Conservation (phyloP, 2,113 vertebrate genomes). For the Terrapene triunguis region DNA sequence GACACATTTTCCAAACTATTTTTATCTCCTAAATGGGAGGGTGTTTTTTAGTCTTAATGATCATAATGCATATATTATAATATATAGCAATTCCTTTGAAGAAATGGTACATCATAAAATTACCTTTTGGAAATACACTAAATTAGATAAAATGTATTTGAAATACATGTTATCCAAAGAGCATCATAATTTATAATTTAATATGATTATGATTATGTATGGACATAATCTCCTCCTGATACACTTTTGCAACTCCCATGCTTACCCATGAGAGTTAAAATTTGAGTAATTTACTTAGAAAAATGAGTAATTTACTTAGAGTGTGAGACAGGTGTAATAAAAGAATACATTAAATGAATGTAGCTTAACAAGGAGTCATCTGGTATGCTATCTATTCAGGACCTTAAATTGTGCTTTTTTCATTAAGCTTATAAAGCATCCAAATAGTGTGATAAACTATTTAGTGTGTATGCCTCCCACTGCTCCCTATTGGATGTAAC, state of each 20-base stretch:
- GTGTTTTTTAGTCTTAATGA: neutral
- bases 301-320: neutral
- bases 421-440: neutral
- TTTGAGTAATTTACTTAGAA: neutral
- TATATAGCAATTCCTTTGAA: accelerated
- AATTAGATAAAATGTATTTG: neutral
- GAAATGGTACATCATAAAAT: neutral
- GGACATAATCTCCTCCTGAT: neutral
- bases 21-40: neutral
- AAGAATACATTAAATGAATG: neutral
- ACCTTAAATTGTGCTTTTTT: neutral
- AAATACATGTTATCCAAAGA: neutral
- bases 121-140: neutral
- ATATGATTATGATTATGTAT: neutral
- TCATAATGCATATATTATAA: no score
- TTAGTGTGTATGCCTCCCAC: accelerated
- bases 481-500: neutral
- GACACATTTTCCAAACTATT: neutral
- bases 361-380: neutral
- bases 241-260: neutral
- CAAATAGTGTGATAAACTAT: accelerated
- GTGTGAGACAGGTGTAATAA: neutral
- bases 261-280: accelerated
- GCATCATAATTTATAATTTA: neutral
- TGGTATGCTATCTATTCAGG: neutral